Conservation (phyloP, 2,888 invertebrate species). For the Enchytraeus crypticus region DNA sequence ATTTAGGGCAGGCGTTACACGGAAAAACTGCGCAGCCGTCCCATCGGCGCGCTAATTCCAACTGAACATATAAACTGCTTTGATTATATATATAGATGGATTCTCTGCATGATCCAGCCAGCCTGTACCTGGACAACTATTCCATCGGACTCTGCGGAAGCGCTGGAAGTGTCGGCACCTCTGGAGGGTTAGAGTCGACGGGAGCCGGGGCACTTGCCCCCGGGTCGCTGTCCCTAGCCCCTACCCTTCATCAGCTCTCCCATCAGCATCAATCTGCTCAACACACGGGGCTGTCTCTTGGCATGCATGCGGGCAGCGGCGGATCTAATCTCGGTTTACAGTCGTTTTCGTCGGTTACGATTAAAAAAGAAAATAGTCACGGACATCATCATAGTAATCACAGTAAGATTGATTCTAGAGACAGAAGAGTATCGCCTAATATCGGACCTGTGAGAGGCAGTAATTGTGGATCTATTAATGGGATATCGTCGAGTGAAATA, state of each 20-base stretch:
- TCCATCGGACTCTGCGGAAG: conserved; percentile 3
- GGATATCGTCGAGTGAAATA: too few species aligned
- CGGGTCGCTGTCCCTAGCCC: neutral
- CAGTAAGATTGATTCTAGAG: neutral
- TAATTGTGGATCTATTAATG: too few species aligned
- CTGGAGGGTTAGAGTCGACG: too few species aligned
- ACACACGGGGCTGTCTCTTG: neutral
- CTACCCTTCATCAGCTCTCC: neutral
- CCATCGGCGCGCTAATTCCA: neutral
- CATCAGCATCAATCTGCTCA: neutral
- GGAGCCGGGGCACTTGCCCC: neutral
- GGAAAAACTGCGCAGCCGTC: neutral
- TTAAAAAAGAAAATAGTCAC: neutral
- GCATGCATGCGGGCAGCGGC: neutral
- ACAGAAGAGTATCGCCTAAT: neutral
- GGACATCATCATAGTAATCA: too few species aligned
- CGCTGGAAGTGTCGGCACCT: too few species aligned
- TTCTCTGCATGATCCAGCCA: conserved; percentile 13
- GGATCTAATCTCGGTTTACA: too few species aligned
- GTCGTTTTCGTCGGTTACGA: neutral
- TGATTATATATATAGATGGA: conserved; percentile 17
- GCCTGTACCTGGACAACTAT: conserved; percentile 15
- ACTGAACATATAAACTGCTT: conserved; percentile 8
- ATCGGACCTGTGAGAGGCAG: too few species aligned
- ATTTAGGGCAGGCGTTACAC: neutral